A percentile compares a stretch with the other conserved stretches of the same genome.
phyloP scores from a whole-genome alignment of 2,888 invertebrate species.

The Patella depressa region DNA sequence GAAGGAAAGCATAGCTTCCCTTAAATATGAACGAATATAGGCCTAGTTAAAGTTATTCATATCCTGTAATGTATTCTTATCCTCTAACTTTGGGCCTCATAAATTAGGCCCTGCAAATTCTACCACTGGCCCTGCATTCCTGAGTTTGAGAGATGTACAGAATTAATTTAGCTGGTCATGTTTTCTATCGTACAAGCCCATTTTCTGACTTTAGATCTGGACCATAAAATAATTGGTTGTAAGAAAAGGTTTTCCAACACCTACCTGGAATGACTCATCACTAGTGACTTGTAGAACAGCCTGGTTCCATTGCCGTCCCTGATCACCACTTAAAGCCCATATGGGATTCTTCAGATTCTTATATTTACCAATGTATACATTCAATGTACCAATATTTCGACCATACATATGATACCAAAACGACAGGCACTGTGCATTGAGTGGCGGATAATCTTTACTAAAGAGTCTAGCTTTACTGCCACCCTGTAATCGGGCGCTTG shows the following conservation, averaged over 20 bases:
- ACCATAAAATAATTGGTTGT: too few species aligned
- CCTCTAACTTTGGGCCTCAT: too few species aligned
- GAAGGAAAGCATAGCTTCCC: too few species aligned
- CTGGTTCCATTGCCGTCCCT: slow-evolving; percentile 54
- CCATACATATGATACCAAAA: slow-evolving; percentile 60
- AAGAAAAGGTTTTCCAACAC: background rate
- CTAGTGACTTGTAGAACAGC: slow-evolving; percentile 44
- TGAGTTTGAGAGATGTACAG: too few species aligned
- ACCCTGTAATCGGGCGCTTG: slow-evolving; percentile 74
- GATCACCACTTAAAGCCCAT: slow-evolving; percentile 50
- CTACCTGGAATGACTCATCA: slow-evolving; percentile 28
- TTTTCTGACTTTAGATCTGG: too few species aligned
- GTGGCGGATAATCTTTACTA: slow-evolving; percentile 34
- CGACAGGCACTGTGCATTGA: slow-evolving; percentile 43
- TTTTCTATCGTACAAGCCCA: too few species aligned
- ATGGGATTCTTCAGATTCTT: slow-evolving; percentile 1
- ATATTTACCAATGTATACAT: slow-evolving; percentile 8
- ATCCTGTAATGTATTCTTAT: too few species aligned
- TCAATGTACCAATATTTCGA: slow-evolving; percentile 27
- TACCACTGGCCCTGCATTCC: too few species aligned
- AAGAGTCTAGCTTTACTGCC: slow-evolving; percentile 73
- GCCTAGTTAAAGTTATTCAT: too few species aligned
- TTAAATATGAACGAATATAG: too few species aligned
- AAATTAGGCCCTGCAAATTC: too few species aligned
- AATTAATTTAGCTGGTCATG: too few species aligned